phyloP scores from a whole-genome alignment of 92 coral and sea anemone genomes.

The Porites rus region DNA sequence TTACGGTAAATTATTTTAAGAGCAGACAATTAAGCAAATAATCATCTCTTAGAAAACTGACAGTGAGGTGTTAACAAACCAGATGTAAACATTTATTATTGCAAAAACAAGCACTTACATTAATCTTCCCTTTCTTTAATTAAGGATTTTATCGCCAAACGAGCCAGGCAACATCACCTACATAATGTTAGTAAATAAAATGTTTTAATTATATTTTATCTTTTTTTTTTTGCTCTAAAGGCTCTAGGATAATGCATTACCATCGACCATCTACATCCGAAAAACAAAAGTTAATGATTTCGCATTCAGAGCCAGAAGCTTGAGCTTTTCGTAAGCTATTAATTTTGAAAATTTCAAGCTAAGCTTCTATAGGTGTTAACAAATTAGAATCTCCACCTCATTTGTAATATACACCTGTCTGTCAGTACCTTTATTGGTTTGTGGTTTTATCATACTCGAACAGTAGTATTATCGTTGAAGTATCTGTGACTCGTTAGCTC shows the following conservation, averaged over 20 bases:
- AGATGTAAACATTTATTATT: not conserved
- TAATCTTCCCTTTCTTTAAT: not conserved
- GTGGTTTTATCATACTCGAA: too few relatives aligned
- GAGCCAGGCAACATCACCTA: not conserved
- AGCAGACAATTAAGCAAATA: slow-evolving; percentile 19
- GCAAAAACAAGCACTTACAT: slow-evolving; percentile 17
- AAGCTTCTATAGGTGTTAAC: not conserved
- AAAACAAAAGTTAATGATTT: not conserved
- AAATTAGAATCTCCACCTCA: slow-evolving; percentile 10
- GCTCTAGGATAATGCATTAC: not conserved
- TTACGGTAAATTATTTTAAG: slow-evolving; percentile 13
- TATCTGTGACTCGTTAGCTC: not conserved
- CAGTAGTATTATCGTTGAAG: too few relatives aligned
- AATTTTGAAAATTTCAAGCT: too few relatives aligned
- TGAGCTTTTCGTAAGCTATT: not conserved
- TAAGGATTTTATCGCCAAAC: not conserved
- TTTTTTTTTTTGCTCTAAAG: not conserved
- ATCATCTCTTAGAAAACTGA: slow-evolving; percentile 5
- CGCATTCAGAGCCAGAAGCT: not conserved
- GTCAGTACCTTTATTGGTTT: not conserved
- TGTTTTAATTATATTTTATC: not conserved
- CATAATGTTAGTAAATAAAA: not conserved
- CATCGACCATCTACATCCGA: not conserved
- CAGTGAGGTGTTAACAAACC: slow-evolving; percentile 34
- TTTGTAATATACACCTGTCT: slow-evolving; percentile 5